Conservation (phyloP, 1,140 invertebrate species). For the Bombus confusus region DNA sequence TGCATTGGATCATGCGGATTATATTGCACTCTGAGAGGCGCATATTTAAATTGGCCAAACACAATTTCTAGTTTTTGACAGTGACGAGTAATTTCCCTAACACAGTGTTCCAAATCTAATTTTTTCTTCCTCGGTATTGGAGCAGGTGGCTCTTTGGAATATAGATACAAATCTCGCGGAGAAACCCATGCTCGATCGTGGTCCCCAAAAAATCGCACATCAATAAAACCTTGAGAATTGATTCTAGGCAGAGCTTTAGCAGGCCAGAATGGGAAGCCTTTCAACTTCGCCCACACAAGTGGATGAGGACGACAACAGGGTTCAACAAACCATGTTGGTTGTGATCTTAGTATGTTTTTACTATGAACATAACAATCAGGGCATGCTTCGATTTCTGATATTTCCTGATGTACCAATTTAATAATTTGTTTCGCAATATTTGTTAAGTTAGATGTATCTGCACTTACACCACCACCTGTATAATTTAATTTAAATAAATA, state of each 20-base stretch:
- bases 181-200: conserved; percentile 97
- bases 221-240: conserved; percentile 88
- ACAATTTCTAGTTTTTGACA: conserved; percentile 74
- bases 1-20: conserved; percentile 87
- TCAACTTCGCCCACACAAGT: conserved; percentile 95
- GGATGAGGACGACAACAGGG: conserved; percentile 94
- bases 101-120: conserved; percentile 85
- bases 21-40: conserved; percentile 87
- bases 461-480: conserved; percentile 76
- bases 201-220: conserved; percentile 96
- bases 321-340: conserved; percentile 94
- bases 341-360: conserved; percentile 89
- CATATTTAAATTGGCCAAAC: conserved; percentile 91
- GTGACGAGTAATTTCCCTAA: conserved; percentile 83
- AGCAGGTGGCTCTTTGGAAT: conserved; percentile 86
- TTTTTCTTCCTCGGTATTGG: conserved; percentile 85
- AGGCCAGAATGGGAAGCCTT: conserved; percentile 97
- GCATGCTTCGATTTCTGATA: conserved; percentile 96
- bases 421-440: conserved; percentile 90
- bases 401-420: conserved; percentile 92
- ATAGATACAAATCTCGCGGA: conserved; percentile 91
- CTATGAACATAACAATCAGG: conserved; percentile 91
- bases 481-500: conserved; percentile 32
- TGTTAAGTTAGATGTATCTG: conserved; percentile 90
- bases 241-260: conserved; percentile 93